Base-by-base conservation (phyloP, 1,140 invertebrate genomes). In the Scaptomyza hsui region DNA sequence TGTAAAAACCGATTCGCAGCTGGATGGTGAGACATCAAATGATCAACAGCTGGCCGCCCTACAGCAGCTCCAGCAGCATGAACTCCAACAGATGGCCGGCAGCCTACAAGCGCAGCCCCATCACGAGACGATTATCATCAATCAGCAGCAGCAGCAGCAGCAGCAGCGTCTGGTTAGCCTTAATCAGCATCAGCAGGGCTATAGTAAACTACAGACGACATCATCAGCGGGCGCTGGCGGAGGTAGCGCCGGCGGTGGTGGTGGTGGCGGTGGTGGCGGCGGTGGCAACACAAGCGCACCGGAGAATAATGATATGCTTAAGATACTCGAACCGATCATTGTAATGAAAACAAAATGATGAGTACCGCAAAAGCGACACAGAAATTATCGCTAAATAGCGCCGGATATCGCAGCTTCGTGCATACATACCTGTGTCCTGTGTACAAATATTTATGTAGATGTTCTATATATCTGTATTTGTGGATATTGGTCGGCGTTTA, bases 291-390 rank as follows among this genome's bases (percentile, higher is more conserved):
- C 26, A 2, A 78, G 61, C 19, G 65, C 78, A 39, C 71, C 78
- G 3, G 89, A 91, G 35, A 91, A 90, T 70, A 89, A 90, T 21
- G 89, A 91, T 71, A 90, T 91, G 76, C 74, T 91, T 5, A 91
- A 91, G 78, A 91, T 91, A 72, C 86, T 91, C 60, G 90, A 91
- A 72, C 90, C 90, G 32, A 91, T 91, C 60, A 91, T 91, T 68
- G 88, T 90, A 7, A 91, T 91, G 90, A 91, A 91, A 71, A 90
- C 90, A 56, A 91, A 90, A 89, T 91, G 89, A 89, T 91, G 89
- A 90, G 65, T 76, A 75, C 72, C 74, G 59, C 62, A 61, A 64
- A 78, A 68, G 78, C 70, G 75, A 67, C 64, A 68, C 62, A 75
- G 10, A 35, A 35, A n/a, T 12, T 1, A 35, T 3, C 12, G 32